Percentiles rank a stretch among this genome's conserved stretches.
phyloP scores from a whole-genome alignment of 1,140 invertebrate genomes.

The Pissodes strobi region DNA sequence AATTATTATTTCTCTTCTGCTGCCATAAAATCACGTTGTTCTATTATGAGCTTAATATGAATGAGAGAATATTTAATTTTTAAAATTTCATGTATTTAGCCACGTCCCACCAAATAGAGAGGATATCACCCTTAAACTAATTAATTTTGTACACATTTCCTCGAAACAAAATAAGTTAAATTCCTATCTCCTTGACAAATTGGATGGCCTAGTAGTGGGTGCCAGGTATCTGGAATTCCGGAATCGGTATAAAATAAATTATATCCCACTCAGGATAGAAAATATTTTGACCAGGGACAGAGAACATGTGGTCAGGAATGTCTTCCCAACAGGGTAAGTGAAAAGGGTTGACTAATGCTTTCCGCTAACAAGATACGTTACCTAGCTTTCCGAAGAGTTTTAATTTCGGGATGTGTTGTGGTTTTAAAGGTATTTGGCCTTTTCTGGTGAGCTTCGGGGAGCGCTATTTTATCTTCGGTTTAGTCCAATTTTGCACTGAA shows the following conservation, averaged over 20 bases:
- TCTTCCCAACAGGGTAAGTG: conserved; percentile 28
- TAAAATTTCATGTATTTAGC: no score
- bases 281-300: conserved; percentile 23
- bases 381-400: conserved; percentile 34
- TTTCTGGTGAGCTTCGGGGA: conserved; percentile 4
- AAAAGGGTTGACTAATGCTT: conserved; percentile 41
- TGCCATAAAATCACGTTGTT: no score
- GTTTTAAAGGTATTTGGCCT: conserved; percentile 23
- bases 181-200: conserved; percentile 29
- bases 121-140: conserved; percentile 19
- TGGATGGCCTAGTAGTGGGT: conserved; percentile 14
- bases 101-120: conserved; percentile 1
- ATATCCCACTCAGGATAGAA: conserved; percentile 13
- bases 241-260: conserved; percentile 32
- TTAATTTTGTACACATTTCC: conserved; percentile 25
- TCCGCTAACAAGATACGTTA: conserved; percentile 33
- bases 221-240: conserved; percentile 27
- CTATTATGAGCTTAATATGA: no score
- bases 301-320: conserved; percentile 31
- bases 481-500: conserved; percentile 3
- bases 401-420: conserved; percentile 36
- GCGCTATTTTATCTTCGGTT: conserved; percentile 11
- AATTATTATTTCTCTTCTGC: no score
- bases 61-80: no score
- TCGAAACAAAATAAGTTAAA: conserved; percentile 25